A percentile compares a stretch with the other conserved stretches of the same genome.
phyloP scores from a whole-genome alignment of 1,140 invertebrate species.

The Drosophila littoralis region DNA sequence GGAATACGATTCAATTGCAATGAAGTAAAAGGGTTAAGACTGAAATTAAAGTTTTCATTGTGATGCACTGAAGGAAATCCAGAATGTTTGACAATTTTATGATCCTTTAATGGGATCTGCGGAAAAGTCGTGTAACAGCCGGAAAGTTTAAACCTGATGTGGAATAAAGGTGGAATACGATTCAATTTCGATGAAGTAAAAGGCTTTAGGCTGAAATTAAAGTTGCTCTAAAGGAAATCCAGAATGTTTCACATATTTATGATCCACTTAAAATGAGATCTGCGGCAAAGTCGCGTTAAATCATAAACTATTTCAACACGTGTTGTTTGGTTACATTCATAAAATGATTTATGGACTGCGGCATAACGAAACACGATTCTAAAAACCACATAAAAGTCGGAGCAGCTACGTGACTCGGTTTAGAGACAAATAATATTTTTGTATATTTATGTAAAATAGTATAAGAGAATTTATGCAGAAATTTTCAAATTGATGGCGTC shows the following conservation, averaged over 20 bases:
- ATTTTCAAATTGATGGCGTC: slow-evolving; percentile 49
- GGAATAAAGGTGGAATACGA: slow-evolving; percentile 4
- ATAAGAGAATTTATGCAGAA: slow-evolving; percentile 39
- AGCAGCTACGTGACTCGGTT: slow-evolving; percentile 48
- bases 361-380: slow-evolving; percentile 6
- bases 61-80: background rate
- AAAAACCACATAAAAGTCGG: background rate
- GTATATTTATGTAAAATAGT: slow-evolving; percentile 51
- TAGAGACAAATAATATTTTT: slow-evolving; percentile 27
- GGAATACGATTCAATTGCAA: slow-evolving; percentile 5
- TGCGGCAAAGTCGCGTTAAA: background rate
- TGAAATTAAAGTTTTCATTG: slow-evolving; percentile 24
- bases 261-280: background rate
- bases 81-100: background rate
- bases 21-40: slow-evolving; percentile 4
- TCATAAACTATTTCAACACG: too few species aligned
- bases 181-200: slow-evolving; percentile 11
- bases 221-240: background rate
- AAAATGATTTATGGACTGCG: slow-evolving; percentile 58
- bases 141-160: slow-evolving; percentile 31
- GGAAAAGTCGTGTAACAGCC: background rate
- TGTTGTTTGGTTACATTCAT: slow-evolving; percentile 1
- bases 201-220: background rate
- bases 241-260: background rate
- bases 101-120: background rate